Evolutionary conservation across 1,140 invertebrate genomes (phyloP).

Genomic region (Potamilus streckersoni): DNA sequence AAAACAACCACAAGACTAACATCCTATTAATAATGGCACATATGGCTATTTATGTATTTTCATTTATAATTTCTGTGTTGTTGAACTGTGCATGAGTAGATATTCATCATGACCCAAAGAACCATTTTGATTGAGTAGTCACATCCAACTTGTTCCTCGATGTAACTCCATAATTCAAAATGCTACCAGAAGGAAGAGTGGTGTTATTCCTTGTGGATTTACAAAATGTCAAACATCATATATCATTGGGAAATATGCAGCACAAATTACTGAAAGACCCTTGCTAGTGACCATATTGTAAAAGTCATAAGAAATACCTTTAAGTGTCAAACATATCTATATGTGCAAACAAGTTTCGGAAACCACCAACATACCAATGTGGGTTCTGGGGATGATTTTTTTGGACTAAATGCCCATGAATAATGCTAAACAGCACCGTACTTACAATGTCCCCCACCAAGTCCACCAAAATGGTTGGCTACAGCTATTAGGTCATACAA

Average conservation of each 20-base stretch:
- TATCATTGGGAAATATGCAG: not conserved
- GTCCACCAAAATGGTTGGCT: conserved; percentile 73
- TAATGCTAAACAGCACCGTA: conserved; percentile 24
- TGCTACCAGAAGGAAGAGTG: not conserved
- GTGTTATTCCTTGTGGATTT: not conserved
- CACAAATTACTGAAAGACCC: not conserved
- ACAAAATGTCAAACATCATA: too few species aligned
- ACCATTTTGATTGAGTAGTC: too few species aligned
- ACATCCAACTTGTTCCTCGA: too few species aligned
- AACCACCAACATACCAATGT: not conserved
- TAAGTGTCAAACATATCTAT: not conserved
- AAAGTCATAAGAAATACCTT: too few species aligned
- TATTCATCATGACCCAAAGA: not conserved
- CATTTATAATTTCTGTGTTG: not conserved
- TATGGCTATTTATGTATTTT: too few species aligned
- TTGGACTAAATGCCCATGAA: not conserved
- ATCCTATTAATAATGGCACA: too few species aligned
- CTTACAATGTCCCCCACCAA: conserved; percentile 74
- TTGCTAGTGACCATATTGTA: too few species aligned
- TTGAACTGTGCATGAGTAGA: not conserved
- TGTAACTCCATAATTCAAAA: not conserved
- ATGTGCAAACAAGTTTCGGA: not conserved
- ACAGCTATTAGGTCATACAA: conserved; percentile 74
- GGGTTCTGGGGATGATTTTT: too few species aligned
- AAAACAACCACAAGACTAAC: too few species aligned